phyloP scores from a whole-genome alignment of 37 sponge, comb jelly and placozoan species.

The Crambe crambe region DNA sequence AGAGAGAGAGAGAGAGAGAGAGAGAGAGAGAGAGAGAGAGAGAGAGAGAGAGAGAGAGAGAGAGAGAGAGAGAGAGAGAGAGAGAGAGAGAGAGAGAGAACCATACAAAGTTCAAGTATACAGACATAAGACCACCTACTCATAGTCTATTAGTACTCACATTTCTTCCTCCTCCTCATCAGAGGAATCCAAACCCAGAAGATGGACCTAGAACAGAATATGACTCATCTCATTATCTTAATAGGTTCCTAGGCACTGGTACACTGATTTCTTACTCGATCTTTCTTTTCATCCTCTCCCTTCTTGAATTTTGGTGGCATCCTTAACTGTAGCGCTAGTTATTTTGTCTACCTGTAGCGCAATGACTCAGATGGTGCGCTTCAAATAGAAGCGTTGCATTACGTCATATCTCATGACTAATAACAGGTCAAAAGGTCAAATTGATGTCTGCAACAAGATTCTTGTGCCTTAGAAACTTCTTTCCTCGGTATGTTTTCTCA shows the following conservation, averaged over 20 bases:
- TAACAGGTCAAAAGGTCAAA: neutral
- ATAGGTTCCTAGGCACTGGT: neutral
- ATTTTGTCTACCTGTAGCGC: neutral
- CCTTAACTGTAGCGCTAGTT: too few relatives aligned
- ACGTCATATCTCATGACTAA: neutral
- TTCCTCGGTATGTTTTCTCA: too few relatives aligned
- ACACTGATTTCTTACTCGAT: slow-evolving; percentile 32
- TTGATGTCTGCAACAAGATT: too few relatives aligned
- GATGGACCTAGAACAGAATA: slow-evolving; percentile 36
- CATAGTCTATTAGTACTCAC: slow-evolving; percentile 18
- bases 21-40: slow-evolving; percentile 22
- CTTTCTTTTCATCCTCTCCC: slow-evolving; percentile 23
- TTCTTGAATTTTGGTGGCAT: slow-evolving; percentile 72
- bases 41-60: slow-evolving; percentile 20
- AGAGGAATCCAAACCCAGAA: slow-evolving; percentile 63
- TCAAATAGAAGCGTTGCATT: slow-evolving; percentile 6
- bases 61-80: neutral
- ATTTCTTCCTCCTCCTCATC: slow-evolving; percentile 78
- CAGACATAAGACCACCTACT: neutral
- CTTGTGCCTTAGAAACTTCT: too few relatives aligned
- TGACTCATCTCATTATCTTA: too few relatives aligned
- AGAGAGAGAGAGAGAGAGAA: too few relatives aligned
- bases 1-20: slow-evolving; percentile 15
- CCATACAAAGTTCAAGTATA: neutral
- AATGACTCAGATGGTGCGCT: slow-evolving; percentile 4